Conservation (phyloP, 2,888 invertebrate species). For the Cheilosia scutellata region DNA sequence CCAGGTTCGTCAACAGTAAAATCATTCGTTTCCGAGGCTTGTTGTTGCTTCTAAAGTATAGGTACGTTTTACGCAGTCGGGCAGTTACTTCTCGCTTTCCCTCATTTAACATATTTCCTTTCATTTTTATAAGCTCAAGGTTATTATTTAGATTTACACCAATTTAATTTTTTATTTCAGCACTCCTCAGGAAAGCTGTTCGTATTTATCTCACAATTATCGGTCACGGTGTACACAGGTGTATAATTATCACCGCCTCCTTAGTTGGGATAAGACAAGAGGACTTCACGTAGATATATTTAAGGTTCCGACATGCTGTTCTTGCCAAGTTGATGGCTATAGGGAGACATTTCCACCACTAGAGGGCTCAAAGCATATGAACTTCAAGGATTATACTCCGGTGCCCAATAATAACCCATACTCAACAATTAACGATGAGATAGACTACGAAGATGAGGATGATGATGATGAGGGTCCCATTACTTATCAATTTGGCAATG, state of each 20-base stretch:
- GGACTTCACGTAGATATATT: conserved; percentile 94
- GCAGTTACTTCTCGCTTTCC: too few relatives aligned
- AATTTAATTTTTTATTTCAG: conserved; percentile 83
- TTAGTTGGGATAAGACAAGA: conserved; percentile 92
- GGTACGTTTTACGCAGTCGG: too few relatives aligned
- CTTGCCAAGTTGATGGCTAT: conserved; percentile 92
- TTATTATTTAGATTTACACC: too few relatives aligned
- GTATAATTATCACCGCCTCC: conserved; percentile 91
- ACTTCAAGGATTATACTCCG: conserved; percentile 80
- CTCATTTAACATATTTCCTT: too few relatives aligned
- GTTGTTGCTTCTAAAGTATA: too few relatives aligned
- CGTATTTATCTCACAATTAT: conserved; percentile 91
- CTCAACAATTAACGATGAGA: conserved; percentile 80
- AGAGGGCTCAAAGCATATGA: conserved; percentile 74
- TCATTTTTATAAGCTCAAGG: too few relatives aligned
- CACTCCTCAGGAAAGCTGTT: conserved; percentile 90
- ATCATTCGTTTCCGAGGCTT: too few relatives aligned
- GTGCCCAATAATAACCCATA: conserved; percentile 75
- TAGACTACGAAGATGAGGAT: conserved; percentile 81
- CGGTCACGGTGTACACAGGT: conserved; percentile 93
- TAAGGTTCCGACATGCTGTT: conserved; percentile 93
- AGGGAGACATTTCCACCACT: conserved; percentile 88
- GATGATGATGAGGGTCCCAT: conserved; percentile 80
- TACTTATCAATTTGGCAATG: conserved; percentile 75
- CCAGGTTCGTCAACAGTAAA: too few relatives aligned